These are phyloP conservation scores for Osmoderma eremita DNA, from an alignment of 2,888 invertebrate genomes.

Conservation along the genomic window DNA sequence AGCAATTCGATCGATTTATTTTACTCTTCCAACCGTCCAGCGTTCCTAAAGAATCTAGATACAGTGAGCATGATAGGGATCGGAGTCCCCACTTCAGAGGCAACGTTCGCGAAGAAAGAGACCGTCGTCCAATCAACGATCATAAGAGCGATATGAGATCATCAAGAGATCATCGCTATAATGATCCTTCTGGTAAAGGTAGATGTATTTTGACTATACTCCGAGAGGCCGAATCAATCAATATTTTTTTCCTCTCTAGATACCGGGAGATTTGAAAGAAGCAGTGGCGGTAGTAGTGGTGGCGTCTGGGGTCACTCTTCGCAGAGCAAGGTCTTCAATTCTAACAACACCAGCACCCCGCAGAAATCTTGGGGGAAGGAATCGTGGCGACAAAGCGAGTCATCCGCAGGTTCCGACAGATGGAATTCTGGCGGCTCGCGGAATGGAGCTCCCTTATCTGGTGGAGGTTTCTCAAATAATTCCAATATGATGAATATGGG, in stretches of 20 bases:
- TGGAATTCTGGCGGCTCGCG: slow-evolving; percentile 51
- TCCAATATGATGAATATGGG: slow-evolving; percentile 52
- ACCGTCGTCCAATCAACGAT: slow-evolving; percentile 52
- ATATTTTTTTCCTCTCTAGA: slow-evolving; percentile 44
- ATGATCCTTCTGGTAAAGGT: slow-evolving; percentile 50
- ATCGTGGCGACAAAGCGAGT: slow-evolving; percentile 46
- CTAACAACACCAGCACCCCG: slow-evolving; percentile 39
- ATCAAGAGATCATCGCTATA: slow-evolving; percentile 62
- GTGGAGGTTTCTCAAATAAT: slow-evolving; percentile 53
- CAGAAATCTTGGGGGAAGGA: slow-evolving; percentile 51
- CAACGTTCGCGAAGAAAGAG: slow-evolving; percentile 54
- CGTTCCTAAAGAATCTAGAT: slow-evolving; percentile 54
- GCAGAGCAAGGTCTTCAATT: slow-evolving; percentile 46
- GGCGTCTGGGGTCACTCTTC: slow-evolving; percentile 49
- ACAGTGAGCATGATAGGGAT: slow-evolving; percentile 54
- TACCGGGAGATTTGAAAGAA: slow-evolving; percentile 54
- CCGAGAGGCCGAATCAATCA: neutral
- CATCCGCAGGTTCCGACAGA: slow-evolving; percentile 47
- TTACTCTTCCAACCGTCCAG: no score
- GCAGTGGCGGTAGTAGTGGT: slow-evolving; percentile 37
- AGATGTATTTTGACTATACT: no score
- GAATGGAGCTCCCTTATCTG: slow-evolving; percentile 44
- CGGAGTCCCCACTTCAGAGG: slow-evolving; percentile 58
- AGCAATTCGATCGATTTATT: no score
- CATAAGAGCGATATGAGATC: slow-evolving; percentile 53